Base-by-base conservation (phyloP, 1,140 invertebrate species). In the Nixonia krombeini region DNA sequence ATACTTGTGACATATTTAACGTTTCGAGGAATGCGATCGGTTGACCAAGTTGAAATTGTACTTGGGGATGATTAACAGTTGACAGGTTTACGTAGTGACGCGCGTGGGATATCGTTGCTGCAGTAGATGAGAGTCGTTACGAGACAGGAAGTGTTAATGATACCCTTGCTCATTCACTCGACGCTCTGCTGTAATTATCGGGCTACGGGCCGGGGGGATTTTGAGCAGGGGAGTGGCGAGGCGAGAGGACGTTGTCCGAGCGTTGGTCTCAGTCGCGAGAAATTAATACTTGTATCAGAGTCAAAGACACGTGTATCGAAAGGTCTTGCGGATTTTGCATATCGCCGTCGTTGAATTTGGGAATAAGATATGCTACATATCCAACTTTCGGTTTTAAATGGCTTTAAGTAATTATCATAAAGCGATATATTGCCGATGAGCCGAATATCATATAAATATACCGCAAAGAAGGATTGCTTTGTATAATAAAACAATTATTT, bases 91-190 rank as follows among this genome's bases (percentile, higher is more conserved):
- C 67, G 69, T 65, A 66, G 68, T 75, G 74, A 79, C 78, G 73
- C 72, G 75, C 65, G 68, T 75, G 69, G 72, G 65, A 76, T 75
- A 76, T 75, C 72, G 67, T 72, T 72, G 70, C 9, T 74, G 70
- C 72, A 73, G 74, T 78, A 75, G 82, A 78, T 78, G 79, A 82
- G 79, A 80, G 78, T 82, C 76, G 80, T 82, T 82, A 82, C 70
- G 79, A 79, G 76, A 73, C 81, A 84, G 82, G 81, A 84, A 84
- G 82, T 82, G 82, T 83, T 84, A 84, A 84, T 83, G 81, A 84
- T 84, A 84, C 79, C 81, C 79, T 76, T 80, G 79, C 72, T 81
- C 74, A 83, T 82, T 84, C 80, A 78, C 72, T 81, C 78, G 70
- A 79, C 78, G 76, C 75, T 76, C 81, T 78, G 67, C 74, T 84